phyloP scores from a whole-genome alignment of 2,888 invertebrate genomes.

The Anarsia innoxiella region DNA sequence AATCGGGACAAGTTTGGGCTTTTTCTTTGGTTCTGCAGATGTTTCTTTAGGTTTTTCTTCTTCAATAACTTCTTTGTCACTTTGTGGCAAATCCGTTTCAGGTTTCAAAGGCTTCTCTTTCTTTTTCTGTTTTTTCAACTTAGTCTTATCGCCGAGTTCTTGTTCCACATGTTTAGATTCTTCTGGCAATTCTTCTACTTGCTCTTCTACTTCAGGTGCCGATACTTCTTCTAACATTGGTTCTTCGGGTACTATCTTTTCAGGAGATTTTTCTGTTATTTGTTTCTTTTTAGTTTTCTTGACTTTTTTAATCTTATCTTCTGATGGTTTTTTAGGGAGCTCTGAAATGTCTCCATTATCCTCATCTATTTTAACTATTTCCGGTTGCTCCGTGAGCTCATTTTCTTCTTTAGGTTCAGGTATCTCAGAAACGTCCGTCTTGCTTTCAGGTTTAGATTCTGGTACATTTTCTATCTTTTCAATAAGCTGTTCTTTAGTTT shows the following conservation, averaged over 20 bases:
- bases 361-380: too few species aligned
- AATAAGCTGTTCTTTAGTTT: too few species aligned
- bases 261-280: too few species aligned
- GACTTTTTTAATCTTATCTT: too few species aligned
- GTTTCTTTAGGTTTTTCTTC: background rate
- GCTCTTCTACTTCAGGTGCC: background rate
- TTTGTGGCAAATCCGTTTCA: background rate
- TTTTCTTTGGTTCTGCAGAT: slow-evolving; percentile 18
- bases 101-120: background rate
- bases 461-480: too few species aligned
- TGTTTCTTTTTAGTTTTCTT: too few species aligned
- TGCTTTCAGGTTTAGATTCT: too few species aligned
- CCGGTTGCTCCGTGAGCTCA: too few species aligned
- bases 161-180: background rate
- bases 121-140: slow-evolving; percentile 2
- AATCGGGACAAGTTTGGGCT: slow-evolving; percentile 61
- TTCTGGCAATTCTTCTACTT: background rate
- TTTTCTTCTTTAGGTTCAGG: too few species aligned
- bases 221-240: background rate
- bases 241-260: background rate
- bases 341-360: too few species aligned
- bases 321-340: too few species aligned
- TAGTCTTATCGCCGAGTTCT: background rate
- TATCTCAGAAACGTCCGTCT: too few species aligned
- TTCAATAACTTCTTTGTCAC: background rate